Conservation (phyloP, 1,140 invertebrate genomes). For the Scaptomyza pallida region DNA sequence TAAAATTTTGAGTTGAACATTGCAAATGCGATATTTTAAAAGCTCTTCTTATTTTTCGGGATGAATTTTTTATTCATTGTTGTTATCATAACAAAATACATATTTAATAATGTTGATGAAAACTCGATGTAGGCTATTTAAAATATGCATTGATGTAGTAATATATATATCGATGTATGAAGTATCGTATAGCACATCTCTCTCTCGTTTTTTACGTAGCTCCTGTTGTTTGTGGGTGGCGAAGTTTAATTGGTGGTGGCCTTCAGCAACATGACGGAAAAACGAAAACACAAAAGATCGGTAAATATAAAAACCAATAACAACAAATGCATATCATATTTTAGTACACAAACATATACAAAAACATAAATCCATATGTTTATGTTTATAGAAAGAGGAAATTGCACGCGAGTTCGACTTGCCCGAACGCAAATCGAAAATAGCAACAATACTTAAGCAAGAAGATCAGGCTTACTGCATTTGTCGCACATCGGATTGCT, state of each 20-base stretch:
- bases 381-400: slow-evolving; percentile 90
- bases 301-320: slow-evolving; percentile 38
- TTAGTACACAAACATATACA: no score
- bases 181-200: slow-evolving; percentile 15
- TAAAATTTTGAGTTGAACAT: no score
- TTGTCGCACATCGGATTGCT: slow-evolving; percentile 95
- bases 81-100: no score
- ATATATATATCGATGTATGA: slow-evolving; percentile 18
- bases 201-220: slow-evolving; percentile 4
- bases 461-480: slow-evolving; percentile 97
- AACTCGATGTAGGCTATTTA: neutral
- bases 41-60: no score
- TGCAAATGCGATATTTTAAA: no score
- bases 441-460: slow-evolving; percentile 93
- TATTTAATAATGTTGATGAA: no score
- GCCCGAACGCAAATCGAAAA: slow-evolving; percentile 95
- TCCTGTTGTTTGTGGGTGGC: slow-evolving; percentile 27
- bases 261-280: slow-evolving; percentile 57
- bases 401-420: slow-evolving; percentile 95
- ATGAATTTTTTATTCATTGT: no score
- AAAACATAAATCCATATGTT: slow-evolving; percentile 35
- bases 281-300: slow-evolving; percentile 72
- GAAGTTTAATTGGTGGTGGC: slow-evolving; percentile 19
- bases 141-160: neutral
- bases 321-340: neutral